A percentile compares a stretch with the other conserved stretches of the same genome.
phyloP scores from a whole-genome alignment of 2,797 vertebrate genomes.

The Hirundo rustica region DNA sequence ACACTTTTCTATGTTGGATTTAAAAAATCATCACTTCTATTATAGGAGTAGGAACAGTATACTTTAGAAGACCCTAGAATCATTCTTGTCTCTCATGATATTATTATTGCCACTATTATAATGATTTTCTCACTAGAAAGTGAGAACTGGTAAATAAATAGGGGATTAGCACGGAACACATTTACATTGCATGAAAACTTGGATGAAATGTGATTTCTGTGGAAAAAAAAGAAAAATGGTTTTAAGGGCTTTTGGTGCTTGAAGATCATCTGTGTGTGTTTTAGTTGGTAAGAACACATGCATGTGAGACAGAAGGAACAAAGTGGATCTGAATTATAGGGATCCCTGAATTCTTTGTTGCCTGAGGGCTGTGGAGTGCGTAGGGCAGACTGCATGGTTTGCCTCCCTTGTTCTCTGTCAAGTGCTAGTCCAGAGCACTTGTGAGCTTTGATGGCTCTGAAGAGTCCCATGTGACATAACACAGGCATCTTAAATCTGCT shows the following conservation, averaged over 20 bases:
- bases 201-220: neutral
- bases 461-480: neutral
- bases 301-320: neutral
- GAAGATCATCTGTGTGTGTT: neutral
- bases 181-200: neutral
- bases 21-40: neutral
- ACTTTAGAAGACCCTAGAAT: neutral
- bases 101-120: neutral
- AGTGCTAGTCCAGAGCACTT: neutral
- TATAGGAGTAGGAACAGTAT: neutral
- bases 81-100: neutral
- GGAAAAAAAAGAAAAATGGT: neutral
- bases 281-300: neutral
- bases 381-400: rapidly evolving
- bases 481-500: neutral
- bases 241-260: neutral
- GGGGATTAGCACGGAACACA: rapidly evolving
- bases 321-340: neutral
- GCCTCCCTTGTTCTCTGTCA: neutral
- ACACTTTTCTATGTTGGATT: neutral
- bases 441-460: neutral
- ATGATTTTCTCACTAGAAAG: neutral
- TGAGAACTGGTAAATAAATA: neutral
- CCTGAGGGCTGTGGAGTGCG: neutral
- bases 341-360: neutral